phyloP scores from a whole-genome alignment of 2,797 vertebrate genomes.

The Cryptoblepharus egeriae region DNA sequence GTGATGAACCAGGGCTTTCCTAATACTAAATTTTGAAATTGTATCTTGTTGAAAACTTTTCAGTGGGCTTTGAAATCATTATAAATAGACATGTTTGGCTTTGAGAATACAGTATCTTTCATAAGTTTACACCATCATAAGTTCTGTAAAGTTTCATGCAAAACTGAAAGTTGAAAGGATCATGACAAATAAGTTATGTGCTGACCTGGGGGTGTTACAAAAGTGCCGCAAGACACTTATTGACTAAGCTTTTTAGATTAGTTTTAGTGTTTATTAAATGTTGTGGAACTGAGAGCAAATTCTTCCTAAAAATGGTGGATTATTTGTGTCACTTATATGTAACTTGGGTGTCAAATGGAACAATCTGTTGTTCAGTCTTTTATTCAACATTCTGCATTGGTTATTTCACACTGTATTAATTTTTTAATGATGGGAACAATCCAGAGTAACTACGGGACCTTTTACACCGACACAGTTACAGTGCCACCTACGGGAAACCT shows the following conservation, averaged over 20 bases:
- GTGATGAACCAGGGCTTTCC: not conserved
- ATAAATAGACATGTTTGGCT: not conserved
- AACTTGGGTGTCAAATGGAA: not conserved
- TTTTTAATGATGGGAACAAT: too few species aligned
- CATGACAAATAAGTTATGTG: too few species aligned
- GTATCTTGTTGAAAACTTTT: not conserved
- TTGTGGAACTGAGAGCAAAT: not conserved
- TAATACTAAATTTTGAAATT: not conserved
- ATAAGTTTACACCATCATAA: not conserved
- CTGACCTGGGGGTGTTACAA: too few species aligned
- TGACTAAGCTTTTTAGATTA: not conserved
- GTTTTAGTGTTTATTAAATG: not conserved
- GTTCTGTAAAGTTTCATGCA: too few species aligned
- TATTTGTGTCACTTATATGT: not conserved
- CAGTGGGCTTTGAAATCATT: not conserved
- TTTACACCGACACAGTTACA: too few species aligned
- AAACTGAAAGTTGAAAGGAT: too few species aligned
- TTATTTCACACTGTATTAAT: too few species aligned
- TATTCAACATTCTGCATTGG: too few species aligned
- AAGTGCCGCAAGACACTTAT: too few species aligned
- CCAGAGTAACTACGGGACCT: too few species aligned
- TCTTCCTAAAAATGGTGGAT: not conserved
- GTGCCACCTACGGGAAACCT: too few species aligned
- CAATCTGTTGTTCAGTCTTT: too few species aligned
- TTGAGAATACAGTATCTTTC: not conserved